These are phyloP conservation scores for Anser cygnoides DNA, from an alignment of 2,113 vertebrate genomes.

Conservation along the genomic window DNA sequence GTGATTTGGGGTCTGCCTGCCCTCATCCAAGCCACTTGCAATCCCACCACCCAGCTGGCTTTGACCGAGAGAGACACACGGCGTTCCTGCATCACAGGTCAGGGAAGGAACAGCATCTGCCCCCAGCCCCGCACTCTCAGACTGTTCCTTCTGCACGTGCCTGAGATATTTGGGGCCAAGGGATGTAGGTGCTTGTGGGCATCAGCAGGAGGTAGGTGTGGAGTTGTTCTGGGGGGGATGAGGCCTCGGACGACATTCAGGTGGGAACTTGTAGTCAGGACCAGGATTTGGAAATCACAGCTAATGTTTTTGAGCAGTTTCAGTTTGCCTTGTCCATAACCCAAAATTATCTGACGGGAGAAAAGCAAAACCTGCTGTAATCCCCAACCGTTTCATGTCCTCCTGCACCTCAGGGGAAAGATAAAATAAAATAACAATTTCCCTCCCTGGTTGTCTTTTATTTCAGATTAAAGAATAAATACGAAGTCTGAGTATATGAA, in stretches of 20 bases:
- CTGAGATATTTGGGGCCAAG: neutral
- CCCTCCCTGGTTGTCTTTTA: neutral
- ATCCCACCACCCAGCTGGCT: neutral
- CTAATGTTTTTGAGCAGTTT: neutral
- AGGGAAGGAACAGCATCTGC: neutral
- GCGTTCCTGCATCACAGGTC: neutral
- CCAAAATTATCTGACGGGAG: neutral
- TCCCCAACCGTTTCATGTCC: neutral
- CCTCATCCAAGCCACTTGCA: neutral
- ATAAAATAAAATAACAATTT: neutral
- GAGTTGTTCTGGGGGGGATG: neutral
- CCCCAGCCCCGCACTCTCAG: neutral
- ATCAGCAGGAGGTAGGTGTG: neutral
- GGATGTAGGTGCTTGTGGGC: accelerated
- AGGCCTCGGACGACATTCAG: accelerated
- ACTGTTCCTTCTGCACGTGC: accelerated
- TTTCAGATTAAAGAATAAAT: neutral
- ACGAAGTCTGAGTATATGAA: neutral
- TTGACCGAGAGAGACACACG: neutral
- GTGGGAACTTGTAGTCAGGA: neutral
- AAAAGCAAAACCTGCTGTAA: neutral
- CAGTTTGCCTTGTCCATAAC: neutral
- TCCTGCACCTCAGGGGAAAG: neutral
- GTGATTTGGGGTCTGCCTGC: neutral
- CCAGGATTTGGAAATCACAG: neutral